Evolutionary conservation across 2,113 vertebrate genomes (phyloP).

Genomic region (Chionomys nivalis): DNA sequence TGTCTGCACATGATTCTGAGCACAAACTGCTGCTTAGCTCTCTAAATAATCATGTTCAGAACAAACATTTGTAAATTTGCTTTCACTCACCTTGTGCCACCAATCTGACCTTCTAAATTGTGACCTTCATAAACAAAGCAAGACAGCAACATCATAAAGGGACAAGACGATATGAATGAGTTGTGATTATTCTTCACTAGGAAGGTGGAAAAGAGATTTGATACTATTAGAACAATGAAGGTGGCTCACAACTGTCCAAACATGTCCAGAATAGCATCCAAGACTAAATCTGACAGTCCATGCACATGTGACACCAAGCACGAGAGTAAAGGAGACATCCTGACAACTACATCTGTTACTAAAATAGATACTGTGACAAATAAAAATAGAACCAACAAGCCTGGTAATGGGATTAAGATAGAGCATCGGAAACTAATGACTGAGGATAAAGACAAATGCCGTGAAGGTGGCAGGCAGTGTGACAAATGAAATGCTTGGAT

Average conservation of each 20-base stretch:
- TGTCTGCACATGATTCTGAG: neutral
- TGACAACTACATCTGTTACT: conserved; percentile 45
- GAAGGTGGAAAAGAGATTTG: conserved; percentile 35
- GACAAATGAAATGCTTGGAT: conserved; percentile 72
- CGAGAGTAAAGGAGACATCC: conserved; percentile 15
- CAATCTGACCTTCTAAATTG: conserved; percentile 24
- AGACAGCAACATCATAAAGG: conserved; percentile 40
- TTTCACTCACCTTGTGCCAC: neutral
- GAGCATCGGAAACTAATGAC: conserved; percentile 55
- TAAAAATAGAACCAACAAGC: conserved; percentile 63
- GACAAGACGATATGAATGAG: conserved; percentile 59
- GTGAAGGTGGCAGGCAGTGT: conserved; percentile 56
- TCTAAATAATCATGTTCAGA: neutral
- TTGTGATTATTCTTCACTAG: neutral
- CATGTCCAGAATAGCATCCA: conserved; percentile 35
- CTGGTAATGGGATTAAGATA: conserved; percentile 50
- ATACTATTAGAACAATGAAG: conserved; percentile 42
- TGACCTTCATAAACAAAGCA: conserved; percentile 16
- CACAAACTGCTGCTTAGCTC: neutral
- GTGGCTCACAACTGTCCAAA: conserved; percentile 31
- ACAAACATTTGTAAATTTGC: neutral
- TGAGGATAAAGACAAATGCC: conserved; percentile 69
- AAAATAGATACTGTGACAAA: conserved; percentile 70
- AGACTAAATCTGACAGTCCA: conserved; percentile 41
- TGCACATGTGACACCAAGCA: conserved; percentile 49